These are phyloP conservation scores for Meloidogyne exigua DNA, from an alignment of 1,140 invertebrate species.

Conservation along the genomic window DNA sequence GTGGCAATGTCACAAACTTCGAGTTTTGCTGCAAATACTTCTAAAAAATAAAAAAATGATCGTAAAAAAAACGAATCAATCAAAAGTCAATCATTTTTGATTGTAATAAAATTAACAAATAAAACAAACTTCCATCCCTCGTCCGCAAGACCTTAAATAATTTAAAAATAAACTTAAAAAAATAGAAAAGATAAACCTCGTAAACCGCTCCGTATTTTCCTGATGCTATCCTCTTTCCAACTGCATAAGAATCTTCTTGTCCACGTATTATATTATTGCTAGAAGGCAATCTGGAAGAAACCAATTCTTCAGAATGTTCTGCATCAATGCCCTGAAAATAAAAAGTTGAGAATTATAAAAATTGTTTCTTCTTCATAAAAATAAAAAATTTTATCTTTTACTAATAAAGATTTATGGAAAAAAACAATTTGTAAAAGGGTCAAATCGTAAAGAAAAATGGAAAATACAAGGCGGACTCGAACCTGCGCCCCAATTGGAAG, in stretches of 20 bases:
- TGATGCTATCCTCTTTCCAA: constrained; percentile 52
- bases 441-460: too few relatives aligned
- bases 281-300: constrained; percentile 45
- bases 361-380: too few relatives aligned
- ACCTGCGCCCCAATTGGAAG: too few relatives aligned
- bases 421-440: too few relatives aligned
- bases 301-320: constrained; percentile 29
- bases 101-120: not conserved
- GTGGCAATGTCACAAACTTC: constrained; percentile 55
- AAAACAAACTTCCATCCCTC: constrained; percentile 44
- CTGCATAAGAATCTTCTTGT: constrained; percentile 52
- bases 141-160: constrained; percentile 50
- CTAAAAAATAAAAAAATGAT: not conserved
- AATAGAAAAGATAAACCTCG: constrained; percentile 38
- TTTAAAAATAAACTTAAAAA: not conserved
- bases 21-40: constrained; percentile 56
- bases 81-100: not conserved
- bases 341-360: too few relatives aligned
- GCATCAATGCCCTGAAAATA: constrained; percentile 13
- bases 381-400: too few relatives aligned
- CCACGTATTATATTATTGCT: constrained; percentile 57
- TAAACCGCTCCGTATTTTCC: constrained; percentile 60
- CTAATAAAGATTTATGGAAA: too few relatives aligned
- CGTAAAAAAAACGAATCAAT: not conserved
- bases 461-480: too few relatives aligned